phyloP scores from a whole-genome alignment of 2,888 invertebrate species.

The Rhingia rostrata region DNA sequence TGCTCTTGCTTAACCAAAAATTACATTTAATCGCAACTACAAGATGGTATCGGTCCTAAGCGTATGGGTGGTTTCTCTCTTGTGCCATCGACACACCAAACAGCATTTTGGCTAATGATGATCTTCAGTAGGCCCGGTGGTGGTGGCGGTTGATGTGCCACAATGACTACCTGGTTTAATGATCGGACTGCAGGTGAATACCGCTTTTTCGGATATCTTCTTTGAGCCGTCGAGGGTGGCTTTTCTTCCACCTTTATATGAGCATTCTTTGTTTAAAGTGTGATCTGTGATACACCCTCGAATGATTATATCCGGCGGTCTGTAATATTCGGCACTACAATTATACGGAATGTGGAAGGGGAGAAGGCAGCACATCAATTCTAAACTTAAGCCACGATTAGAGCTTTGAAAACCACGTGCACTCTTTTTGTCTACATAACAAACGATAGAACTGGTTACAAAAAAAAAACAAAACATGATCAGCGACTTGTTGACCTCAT shows the following conservation, averaged over 20 bases:
- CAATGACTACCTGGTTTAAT: slow-evolving; percentile 60
- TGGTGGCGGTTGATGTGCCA: slow-evolving; percentile 16
- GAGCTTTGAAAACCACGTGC: too few species aligned
- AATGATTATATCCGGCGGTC: neutral
- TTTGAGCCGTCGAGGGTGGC: slow-evolving; percentile 26
- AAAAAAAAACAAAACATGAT: neutral
- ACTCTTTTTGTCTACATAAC: neutral
- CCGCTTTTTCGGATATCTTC: neutral
- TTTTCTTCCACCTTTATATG: slow-evolving; percentile 3
- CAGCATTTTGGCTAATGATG: slow-evolving; percentile 55
- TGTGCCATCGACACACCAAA: slow-evolving; percentile 45
- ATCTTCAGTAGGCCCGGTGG: slow-evolving; percentile 50
- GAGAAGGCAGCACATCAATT: neutral
- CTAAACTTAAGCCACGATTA: neutral
- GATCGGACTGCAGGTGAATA: slow-evolving; percentile 60
- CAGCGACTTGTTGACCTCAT: slow-evolving; percentile 54
- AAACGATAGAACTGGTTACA: slow-evolving; percentile 11
- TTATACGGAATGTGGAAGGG: neutral
- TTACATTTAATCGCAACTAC: slow-evolving; percentile 51
- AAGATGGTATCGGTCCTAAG: slow-evolving; percentile 60
- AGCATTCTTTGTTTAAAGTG: slow-evolving; percentile 42
- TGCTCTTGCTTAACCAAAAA: slow-evolving; percentile 67
- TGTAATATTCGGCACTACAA: slow-evolving; percentile 25
- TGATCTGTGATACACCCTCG: slow-evolving; percentile 37
- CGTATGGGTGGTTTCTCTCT: slow-evolving; percentile 44